Evolutionary conservation across 2,888 invertebrate genomes (phyloP), one percentile per base, ranked within the genome.

Genomic region (Harpagoxenus sublaevis): DNA sequence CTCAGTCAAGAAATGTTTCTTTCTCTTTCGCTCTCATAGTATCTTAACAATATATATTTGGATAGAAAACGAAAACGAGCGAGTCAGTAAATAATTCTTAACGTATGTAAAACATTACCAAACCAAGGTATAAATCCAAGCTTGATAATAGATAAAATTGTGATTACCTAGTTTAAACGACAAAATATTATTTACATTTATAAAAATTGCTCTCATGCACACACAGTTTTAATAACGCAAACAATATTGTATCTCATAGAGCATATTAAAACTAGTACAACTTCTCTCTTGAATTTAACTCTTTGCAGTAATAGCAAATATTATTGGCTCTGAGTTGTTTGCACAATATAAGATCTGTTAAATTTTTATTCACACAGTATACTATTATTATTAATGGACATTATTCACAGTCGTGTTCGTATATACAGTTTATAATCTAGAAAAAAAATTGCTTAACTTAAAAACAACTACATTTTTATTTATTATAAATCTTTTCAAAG

Each of bases 351-450:
- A 79, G 71, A 88, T 87, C 75, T 77, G 51, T 55, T 84, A 63
- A 55, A 77, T 71, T 83, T 89, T 89, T 83, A 86, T 88, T 86
- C 63, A 85, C 86, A 83, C 84, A 83, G 83, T 78, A 82, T 86
- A 86, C 66, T 82, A 45, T 55, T 83, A 62, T 85, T 18, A 83
- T 77, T 74, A 87, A 84, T 84, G 77, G 84, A 89, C 74, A 70
- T 84, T 86, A 89, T 82, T 84, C 88, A 89, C 81, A 90, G 66
- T 87, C 83, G 78, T 84, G 75, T 87, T 86, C 65, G 12, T 88
- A 87, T 91, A 75, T 88, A 88, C 71, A 75, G 83, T 65, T 73
- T 87, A 82, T 15, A 85, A 83, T 84, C 85, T 87, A 89, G 23
- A 83, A 73, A 23, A 83, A 73, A 86, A 77, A 86, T 73, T 75